These are phyloP conservation scores for Nestor notabilis DNA, from an alignment of 2,113 vertebrate genomes.

Conservation along the genomic window DNA sequence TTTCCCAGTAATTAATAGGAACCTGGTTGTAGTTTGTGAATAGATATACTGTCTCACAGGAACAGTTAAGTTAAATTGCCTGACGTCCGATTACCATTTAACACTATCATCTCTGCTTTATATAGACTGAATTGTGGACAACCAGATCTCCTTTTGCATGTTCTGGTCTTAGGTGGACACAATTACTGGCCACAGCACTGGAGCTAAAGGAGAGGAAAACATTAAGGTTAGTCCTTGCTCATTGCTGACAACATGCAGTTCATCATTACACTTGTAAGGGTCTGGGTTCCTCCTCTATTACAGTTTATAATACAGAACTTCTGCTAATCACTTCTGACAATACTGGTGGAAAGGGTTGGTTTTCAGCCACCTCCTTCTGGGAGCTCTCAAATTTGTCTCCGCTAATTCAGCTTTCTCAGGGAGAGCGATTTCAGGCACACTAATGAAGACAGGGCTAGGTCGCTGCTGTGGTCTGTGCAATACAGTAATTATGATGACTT, in stretches of 20 bases:
- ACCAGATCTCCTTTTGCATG: background rate
- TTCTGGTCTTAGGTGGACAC: background rate
- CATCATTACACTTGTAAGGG: background rate
- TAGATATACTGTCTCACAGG: background rate
- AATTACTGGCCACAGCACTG: background rate
- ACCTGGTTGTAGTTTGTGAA: background rate
- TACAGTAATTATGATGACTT: background rate
- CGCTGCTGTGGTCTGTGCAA: rapidly evolving
- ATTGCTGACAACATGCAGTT: background rate
- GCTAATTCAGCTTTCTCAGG: background rate
- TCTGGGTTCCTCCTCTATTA: background rate
- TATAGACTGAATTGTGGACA: background rate
- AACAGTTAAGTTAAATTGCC: background rate
- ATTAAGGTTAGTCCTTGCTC: background rate
- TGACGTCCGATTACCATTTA: background rate
- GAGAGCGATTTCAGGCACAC: background rate
- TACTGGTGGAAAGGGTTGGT: background rate
- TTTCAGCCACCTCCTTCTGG: background rate
- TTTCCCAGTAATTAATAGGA: background rate
- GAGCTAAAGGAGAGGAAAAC: background rate
- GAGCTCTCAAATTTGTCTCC: background rate
- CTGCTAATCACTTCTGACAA: background rate
- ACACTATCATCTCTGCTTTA: background rate
- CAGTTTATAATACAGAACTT: background rate
- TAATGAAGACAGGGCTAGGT: background rate